These are phyloP conservation scores for Sebastes cheni DNA, from an alignment of 2,797 vertebrate species.

Conservation along the genomic window DNA sequence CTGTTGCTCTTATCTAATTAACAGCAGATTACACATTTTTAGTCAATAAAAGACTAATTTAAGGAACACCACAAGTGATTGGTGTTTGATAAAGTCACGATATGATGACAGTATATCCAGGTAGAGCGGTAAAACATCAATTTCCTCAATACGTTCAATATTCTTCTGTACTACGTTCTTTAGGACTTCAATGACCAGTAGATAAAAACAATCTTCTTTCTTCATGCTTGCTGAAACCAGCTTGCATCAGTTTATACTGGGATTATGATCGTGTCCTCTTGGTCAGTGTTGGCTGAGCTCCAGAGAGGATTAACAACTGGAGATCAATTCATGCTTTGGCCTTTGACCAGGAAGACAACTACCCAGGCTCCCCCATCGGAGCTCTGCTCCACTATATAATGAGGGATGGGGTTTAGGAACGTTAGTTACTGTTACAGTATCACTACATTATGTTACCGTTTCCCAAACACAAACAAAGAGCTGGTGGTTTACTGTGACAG, in stretches of 20 bases:
- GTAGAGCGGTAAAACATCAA: neutral
- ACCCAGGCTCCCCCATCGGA: neutral
- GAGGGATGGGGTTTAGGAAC: neutral
- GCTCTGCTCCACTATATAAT: neutral
- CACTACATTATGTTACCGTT: neutral
- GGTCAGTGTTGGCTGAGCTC: constrained; percentile 14
- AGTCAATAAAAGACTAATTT: neutral
- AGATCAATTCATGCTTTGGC: constrained; percentile 41
- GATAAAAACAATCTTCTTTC: neutral
- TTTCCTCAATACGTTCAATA: neutral
- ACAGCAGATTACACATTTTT: neutral
- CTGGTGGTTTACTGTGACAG: neutral
- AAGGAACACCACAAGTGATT: neutral
- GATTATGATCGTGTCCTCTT: constrained; percentile 35
- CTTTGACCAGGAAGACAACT: constrained; percentile 39
- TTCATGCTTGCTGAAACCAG: constrained; percentile 16
- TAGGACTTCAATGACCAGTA: neutral
- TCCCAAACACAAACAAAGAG: neutral
- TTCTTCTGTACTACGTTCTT: neutral
- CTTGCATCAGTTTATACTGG: constrained; percentile 24
- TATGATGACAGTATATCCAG: neutral
- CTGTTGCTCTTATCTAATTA: neutral
- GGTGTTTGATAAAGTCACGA: neutral
- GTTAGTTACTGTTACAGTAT: neutral
- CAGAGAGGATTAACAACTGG: constrained; percentile 37